Percentiles rank a stretch among this genome's conserved stretches.
These are phyloP conservation scores for Hormaphis cornu DNA, from an alignment of 1,140 invertebrate genomes.

Conservation along the genomic window DNA sequence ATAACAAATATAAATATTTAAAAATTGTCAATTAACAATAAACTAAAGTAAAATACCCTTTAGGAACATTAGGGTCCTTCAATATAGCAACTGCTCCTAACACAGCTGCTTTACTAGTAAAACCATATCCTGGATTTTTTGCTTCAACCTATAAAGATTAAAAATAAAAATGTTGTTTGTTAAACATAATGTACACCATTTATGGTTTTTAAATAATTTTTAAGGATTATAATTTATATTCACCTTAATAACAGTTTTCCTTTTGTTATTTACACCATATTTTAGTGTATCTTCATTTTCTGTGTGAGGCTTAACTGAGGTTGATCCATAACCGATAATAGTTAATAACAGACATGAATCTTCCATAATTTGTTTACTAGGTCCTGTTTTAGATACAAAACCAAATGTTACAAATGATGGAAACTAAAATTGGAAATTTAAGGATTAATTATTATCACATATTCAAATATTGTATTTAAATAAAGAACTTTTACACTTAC, in stretches of 20 bases:
- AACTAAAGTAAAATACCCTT: not conserved
- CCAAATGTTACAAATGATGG: not conserved
- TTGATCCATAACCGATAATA: not conserved
- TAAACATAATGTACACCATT: not conserved
- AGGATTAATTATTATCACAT: too few relatives aligned
- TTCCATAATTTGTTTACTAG: not conserved
- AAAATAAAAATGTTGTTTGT: not conserved
- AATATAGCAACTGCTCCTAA: slow-evolving; percentile 65
- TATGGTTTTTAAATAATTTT: not conserved
- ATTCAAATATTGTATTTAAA: too few relatives aligned
- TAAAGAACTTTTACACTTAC: not conserved
- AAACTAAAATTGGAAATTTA: not conserved
- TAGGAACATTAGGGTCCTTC: slow-evolving; percentile 38
- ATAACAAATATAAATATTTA: not conserved
- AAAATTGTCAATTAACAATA: not conserved
- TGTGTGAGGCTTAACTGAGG: not conserved
- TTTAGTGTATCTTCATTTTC: not conserved
- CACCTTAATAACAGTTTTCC: not conserved
- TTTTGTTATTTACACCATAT: not conserved
- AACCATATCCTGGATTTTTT: slow-evolving; percentile 70
- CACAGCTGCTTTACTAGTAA: slow-evolving; percentile 61
- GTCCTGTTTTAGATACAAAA: not conserved
- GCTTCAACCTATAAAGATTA: slow-evolving; percentile 44
- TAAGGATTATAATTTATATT: not conserved
- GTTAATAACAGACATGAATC: not conserved